Evolutionary conservation across 2,797 vertebrate species (phyloP).

Genomic region (Tragopan temminckii): DNA sequence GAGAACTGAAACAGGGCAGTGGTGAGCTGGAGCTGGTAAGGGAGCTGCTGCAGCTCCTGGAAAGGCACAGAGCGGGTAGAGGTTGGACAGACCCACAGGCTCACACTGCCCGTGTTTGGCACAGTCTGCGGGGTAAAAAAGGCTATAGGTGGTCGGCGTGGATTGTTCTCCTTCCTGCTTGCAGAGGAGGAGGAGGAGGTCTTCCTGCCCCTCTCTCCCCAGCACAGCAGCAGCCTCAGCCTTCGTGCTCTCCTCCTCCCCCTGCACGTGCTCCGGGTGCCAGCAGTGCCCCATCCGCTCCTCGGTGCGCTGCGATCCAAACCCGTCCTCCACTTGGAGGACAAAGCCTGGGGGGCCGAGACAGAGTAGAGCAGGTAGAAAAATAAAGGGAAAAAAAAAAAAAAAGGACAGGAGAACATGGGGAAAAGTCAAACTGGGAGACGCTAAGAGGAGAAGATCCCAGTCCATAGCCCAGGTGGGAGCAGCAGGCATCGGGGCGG

Average conservation of each 20-base stretch:
- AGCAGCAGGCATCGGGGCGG: neutral
- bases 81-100: neutral
- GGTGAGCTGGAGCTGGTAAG: neutral
- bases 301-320: neutral
- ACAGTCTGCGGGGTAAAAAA: neutral
- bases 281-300: neutral
- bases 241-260: neutral
- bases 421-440: neutral
- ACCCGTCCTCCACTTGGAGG: neutral
- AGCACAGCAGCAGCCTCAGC: neutral
- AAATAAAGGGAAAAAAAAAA: neutral
- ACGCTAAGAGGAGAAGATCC: neutral
- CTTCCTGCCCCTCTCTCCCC: neutral
- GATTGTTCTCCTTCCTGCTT: neutral
- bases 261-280: neutral
- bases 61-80: neutral
- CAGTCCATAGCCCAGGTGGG: neutral
- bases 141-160: conserved; percentile 13
- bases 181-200: neutral
- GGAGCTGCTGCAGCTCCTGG: neutral
- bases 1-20: neutral
- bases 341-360: neutral
- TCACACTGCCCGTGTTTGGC: neutral
- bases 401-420: neutral
- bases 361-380: neutral